phyloP scores from a whole-genome alignment of 2,888 invertebrate species.

The Neoscelio sp. region DNA sequence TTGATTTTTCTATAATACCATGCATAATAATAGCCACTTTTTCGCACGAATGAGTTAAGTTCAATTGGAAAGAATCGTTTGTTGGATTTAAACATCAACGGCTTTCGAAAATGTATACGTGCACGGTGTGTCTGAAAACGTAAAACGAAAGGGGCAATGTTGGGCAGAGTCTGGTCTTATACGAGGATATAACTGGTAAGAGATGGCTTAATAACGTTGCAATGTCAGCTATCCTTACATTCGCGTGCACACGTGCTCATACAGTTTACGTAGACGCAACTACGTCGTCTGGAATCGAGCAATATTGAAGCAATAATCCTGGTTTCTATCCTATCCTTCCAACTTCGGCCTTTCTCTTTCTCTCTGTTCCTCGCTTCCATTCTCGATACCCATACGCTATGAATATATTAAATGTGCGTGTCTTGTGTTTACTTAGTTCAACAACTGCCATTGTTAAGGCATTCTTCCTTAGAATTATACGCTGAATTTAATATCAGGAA shows the following conservation, averaged over 20 bases:
- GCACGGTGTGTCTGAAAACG: conserved; percentile 57
- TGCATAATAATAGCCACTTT: conserved; percentile 41
- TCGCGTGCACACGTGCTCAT: conserved; percentile 70
- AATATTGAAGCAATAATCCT: conserved; percentile 82
- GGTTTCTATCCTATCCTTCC: conserved; percentile 68
- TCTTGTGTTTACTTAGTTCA: conserved; percentile 37
- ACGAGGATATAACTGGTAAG: conserved; percentile 78
- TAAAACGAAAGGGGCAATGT: conserved; percentile 59
- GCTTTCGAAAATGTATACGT: conserved; percentile 57
- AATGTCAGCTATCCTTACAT: conserved; percentile 70
- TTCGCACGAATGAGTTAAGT: conserved; percentile 44
- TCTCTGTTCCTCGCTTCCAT: conserved; percentile 39
- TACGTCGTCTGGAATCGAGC: conserved; percentile 78
- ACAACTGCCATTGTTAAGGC: conserved; percentile 27
- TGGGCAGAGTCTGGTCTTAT: conserved; percentile 68
- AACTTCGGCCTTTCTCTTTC: conserved; percentile 55
- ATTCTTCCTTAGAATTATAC: conserved; percentile 8
- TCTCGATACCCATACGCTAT: conserved; percentile 68
- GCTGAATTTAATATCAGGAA: neutral
- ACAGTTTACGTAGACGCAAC: conserved; percentile 74
- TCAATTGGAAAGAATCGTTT: conserved; percentile 54
- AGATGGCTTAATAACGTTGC: conserved; percentile 81
- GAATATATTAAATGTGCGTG: conserved; percentile 76
- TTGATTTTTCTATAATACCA: neutral
- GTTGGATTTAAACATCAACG: conserved; percentile 56